Evolutionary conservation across 1,140 invertebrate species (phyloP).

Genomic region (Zaprionus nigranus): DNA sequence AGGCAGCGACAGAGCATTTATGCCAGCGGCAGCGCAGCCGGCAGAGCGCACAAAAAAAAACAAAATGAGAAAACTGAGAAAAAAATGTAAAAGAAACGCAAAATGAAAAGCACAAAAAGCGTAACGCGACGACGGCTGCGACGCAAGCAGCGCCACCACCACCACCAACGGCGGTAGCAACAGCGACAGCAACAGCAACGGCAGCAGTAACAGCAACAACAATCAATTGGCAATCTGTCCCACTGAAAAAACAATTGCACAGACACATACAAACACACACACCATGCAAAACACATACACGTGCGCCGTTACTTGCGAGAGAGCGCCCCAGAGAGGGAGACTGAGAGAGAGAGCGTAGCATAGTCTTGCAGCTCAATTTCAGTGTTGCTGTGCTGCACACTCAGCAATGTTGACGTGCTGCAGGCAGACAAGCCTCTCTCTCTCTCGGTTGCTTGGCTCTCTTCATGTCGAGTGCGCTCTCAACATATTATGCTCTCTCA

Average conservation of each 20-base stretch:
- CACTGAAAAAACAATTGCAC: conserved; percentile 82
- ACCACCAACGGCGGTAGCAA: conserved; percentile 20
- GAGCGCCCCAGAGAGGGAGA: conserved; percentile 4
- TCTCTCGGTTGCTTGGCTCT: not conserved
- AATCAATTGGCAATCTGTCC: conserved; percentile 82
- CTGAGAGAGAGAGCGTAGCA: not conserved
- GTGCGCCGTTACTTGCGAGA: conserved; percentile 62
- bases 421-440: not conserved
- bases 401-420: conserved; percentile 56
- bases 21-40: conserved; percentile 71
- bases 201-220: conserved; percentile 64
- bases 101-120: conserved; percentile 70
- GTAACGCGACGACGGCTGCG: conserved; percentile 60
- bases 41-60: conserved; percentile 50
- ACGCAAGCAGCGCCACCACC: conserved; percentile 20
- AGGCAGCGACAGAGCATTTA: conserved; percentile 67
- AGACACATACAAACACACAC: conserved; percentile 45
- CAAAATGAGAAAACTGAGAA: conserved; percentile 12
- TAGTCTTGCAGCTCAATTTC: conserved; percentile 38
- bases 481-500: conserved; percentile 21
- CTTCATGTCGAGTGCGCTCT: conserved; percentile 7
- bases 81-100: conserved; percentile 26
- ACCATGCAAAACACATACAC: conserved; percentile 32
- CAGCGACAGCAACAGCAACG: conserved; percentile 25
- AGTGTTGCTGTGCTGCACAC: conserved; percentile 64